A percentile compares a stretch with the other conserved stretches of the same genome.
These are phyloP conservation scores for Ennomos fuscantarius DNA, from an alignment of 2,888 invertebrate species.

Conservation along the genomic window DNA sequence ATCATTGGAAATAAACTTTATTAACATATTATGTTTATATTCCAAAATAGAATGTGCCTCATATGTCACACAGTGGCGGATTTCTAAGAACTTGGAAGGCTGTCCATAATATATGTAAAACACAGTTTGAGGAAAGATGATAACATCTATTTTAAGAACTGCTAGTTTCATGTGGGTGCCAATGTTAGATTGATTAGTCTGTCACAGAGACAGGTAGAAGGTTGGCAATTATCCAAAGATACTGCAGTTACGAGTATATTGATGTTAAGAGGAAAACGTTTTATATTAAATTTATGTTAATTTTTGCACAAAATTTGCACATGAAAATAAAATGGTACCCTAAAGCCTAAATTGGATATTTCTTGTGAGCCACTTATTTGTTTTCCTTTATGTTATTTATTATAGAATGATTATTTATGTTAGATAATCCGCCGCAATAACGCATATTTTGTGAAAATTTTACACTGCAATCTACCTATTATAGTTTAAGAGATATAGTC, in stretches of 20 bases:
- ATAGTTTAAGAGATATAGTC: too few species aligned
- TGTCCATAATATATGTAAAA: slow-evolving; percentile 10
- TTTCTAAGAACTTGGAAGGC: slow-evolving; percentile 10
- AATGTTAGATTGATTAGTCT: slow-evolving; percentile 37
- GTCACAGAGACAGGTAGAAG: slow-evolving; percentile 23
- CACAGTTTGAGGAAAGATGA: slow-evolving; percentile 30
- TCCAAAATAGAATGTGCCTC: neutral
- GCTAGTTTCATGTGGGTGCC: slow-evolving; percentile 13
- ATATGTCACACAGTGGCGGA: neutral
- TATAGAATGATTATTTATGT: too few species aligned
- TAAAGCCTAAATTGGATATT: too few species aligned
- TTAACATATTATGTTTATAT: neutral
- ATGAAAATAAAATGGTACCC: too few species aligned
- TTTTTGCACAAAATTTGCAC: too few species aligned
- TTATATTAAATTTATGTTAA: neutral
- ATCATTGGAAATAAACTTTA: neutral
- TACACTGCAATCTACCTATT: too few species aligned
- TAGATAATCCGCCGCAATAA: too few species aligned
- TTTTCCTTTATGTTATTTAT: too few species aligned
- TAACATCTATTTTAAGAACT: slow-evolving; percentile 27
- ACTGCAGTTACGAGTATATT: slow-evolving; percentile 3
- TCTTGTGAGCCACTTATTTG: too few species aligned
- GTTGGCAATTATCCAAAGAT: slow-evolving; percentile 32
- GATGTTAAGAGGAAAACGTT: slow-evolving; percentile 13
- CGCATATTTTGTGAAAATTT: too few species aligned